Evolutionary conservation across 2,113 vertebrate genomes (phyloP).

Genomic region (Parus major): DNA sequence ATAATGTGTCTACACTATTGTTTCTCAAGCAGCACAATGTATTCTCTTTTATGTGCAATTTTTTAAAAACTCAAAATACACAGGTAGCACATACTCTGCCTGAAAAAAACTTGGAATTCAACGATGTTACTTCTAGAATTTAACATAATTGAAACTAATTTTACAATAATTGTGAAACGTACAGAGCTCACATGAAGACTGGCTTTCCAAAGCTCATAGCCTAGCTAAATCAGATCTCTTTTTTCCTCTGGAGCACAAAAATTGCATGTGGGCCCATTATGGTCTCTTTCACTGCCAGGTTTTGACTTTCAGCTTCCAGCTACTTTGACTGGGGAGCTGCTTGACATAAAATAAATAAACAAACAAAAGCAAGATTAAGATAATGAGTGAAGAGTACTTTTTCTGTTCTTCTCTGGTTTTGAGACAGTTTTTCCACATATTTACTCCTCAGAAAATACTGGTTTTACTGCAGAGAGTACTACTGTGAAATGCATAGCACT

Average conservation of each 20-base stretch:
- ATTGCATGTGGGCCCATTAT: background rate
- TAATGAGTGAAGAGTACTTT: background rate
- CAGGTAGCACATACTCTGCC: background rate
- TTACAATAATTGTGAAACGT: background rate
- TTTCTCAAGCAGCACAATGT: background rate
- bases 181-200: background rate
- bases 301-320: constrained; percentile 35
- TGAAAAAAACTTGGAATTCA: background rate
- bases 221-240: background rate
- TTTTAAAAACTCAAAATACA: background rate
- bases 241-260: background rate
- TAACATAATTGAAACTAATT: constrained; percentile 8
- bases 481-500: background rate
- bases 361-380: background rate
- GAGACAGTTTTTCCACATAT: background rate
- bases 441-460: background rate
- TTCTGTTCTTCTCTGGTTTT: background rate
- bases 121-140: background rate
- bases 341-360: constrained; percentile 7
- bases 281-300: background rate
- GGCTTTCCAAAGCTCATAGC: constrained; percentile 4
- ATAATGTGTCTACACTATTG: background rate
- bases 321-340: background rate
- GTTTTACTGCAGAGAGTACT: background rate
- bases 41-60: background rate